phyloP scores from a whole-genome alignment of 2,888 invertebrate genomes.

The Caenorhabditis uteleia region DNA sequence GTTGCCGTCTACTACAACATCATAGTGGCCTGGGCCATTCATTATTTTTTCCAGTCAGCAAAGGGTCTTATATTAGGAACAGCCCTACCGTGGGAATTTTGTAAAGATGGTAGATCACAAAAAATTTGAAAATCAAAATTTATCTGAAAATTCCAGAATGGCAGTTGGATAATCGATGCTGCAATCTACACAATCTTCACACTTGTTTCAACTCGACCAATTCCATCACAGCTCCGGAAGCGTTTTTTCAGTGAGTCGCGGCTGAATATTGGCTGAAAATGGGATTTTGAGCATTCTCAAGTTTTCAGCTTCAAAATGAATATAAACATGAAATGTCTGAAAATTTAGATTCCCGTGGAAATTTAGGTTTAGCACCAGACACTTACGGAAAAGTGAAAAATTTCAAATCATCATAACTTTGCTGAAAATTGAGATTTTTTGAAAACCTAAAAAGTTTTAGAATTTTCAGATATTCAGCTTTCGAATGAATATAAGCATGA shows the following conservation, averaged over 20 bases:
- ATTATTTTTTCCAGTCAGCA: constrained; percentile 65
- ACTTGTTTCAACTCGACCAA: constrained; percentile 49
- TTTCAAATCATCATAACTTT: too few species aligned
- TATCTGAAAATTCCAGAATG: constrained; percentile 47
- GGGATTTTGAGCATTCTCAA: too few species aligned
- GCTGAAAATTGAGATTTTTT: too few species aligned
- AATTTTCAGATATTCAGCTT: too few species aligned
- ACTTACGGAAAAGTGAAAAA: too few species aligned
- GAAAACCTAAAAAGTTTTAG: too few species aligned
- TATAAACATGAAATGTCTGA: too few species aligned
- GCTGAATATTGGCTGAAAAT: not conserved
- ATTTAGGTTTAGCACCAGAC: too few species aligned
- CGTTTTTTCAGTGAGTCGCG: constrained; percentile 63
- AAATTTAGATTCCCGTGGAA: too few species aligned
- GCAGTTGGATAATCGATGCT: constrained; percentile 57
- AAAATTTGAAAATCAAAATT: constrained; percentile 28
- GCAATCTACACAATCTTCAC: constrained; percentile 52
- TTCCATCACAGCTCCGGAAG: constrained; percentile 62
- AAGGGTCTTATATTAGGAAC: constrained; percentile 41
- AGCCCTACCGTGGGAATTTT: constrained; percentile 58
- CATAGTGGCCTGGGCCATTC: constrained; percentile 62
- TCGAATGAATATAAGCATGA: too few species aligned
- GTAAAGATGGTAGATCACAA: too few species aligned
- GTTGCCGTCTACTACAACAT: constrained; percentile 67
- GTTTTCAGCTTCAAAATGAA: too few species aligned